phyloP scores from a whole-genome alignment of 2,797 vertebrate species.

The Enoplosus armatus region DNA sequence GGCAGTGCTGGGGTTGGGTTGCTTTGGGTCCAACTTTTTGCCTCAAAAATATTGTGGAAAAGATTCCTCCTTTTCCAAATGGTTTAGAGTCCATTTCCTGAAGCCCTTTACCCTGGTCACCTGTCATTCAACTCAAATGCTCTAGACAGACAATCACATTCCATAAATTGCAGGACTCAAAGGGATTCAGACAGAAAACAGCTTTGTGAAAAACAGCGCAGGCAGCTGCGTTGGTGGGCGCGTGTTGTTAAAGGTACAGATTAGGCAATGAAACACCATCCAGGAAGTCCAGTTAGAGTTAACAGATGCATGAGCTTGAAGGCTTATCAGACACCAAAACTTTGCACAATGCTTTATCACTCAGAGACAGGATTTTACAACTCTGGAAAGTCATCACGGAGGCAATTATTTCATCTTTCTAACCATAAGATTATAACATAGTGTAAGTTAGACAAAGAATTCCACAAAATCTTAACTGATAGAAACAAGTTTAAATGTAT shows the following conservation, averaged over 20 bases:
- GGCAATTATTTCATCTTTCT: neutral
- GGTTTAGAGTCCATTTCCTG: neutral
- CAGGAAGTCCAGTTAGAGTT: neutral
- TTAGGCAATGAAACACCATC: neutral
- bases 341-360: neutral
- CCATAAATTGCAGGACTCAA: constrained; percentile 1
- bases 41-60: neutral
- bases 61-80: neutral
- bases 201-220: neutral
- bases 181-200: constrained; percentile 5
- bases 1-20: neutral
- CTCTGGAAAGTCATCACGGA: neutral
- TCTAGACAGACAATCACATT: constrained; percentile 5
- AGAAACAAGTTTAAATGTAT: neutral
- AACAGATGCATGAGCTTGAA: neutral
- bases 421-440: neutral
- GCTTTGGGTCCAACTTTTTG: neutral
- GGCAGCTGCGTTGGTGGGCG: no score
- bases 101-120: neutral
- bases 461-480: neutral
- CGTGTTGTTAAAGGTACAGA: neutral
- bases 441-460: neutral
- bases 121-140: constrained; percentile 25
- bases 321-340: neutral
- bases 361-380: neutral